Evolutionary conservation across 2,797 vertebrate genomes (phyloP).

Genomic region (Nannoperca obscura): DNA sequence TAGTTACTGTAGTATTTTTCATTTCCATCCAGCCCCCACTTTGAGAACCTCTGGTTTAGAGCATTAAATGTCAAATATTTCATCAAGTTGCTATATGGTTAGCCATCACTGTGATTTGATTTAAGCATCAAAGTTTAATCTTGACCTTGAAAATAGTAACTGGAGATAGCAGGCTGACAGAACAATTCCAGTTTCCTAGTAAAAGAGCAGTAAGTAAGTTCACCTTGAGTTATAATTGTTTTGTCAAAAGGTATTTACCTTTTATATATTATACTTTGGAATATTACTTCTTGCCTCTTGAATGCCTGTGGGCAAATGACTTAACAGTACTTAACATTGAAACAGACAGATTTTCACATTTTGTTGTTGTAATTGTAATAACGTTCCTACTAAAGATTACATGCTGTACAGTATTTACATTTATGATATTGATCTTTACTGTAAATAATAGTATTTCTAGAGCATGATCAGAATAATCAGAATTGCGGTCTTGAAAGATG

Average conservation of each 20-base stretch:
- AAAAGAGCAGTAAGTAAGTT: not conserved
- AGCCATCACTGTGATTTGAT: not conserved
- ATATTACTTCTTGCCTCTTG: not conserved
- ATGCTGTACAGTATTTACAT: not conserved
- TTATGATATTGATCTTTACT: not conserved
- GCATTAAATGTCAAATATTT: not conserved
- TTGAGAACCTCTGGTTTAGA: no score
- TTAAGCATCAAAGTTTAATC: not conserved
- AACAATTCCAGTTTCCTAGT: not conserved
- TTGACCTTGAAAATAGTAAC: not conserved
- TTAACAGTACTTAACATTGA: not conserved
- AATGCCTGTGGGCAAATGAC: not conserved
- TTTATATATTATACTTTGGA: not conserved
- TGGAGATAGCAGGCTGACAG: not conserved
- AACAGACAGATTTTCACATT: not conserved
- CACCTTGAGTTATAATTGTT: not conserved
- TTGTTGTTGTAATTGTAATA: not conserved
- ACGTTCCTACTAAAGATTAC: not conserved
- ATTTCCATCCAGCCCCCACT: no score
- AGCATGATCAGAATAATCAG: not conserved
- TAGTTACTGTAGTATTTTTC: no score
- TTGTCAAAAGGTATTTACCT: not conserved
- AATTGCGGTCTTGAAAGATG: not conserved
- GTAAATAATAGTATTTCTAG: not conserved
- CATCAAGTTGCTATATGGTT: not conserved